Evolutionary conservation across 2,113 vertebrate genomes (phyloP).

Genomic region (human): DNA sequence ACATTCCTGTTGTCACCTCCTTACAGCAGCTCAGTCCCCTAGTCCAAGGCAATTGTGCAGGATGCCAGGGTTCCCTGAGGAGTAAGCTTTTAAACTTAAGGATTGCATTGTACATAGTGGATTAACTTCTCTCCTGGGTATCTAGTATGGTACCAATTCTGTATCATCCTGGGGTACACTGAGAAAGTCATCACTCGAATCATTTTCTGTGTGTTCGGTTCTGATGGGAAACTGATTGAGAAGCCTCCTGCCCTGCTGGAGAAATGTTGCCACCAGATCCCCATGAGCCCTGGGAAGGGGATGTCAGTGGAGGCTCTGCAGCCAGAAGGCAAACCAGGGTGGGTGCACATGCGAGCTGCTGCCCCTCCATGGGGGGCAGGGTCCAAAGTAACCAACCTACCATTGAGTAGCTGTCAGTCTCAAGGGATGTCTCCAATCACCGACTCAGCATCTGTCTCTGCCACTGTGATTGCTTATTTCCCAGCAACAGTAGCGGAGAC

Average conservation of each 20-base stretch:
- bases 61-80: not conserved
- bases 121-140: not conserved
- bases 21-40: not conserved
- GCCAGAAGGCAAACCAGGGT: not conserved
- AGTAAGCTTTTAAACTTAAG: not conserved
- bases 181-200: not conserved
- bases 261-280: not conserved
- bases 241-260: not conserved
- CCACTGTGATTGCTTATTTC: not conserved
- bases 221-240: not conserved
- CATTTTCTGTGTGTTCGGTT: not conserved
- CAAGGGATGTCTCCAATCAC: not conserved
- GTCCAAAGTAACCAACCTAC: not conserved
- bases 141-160: not conserved
- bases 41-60: not conserved
- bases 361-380: not conserved
- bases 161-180: not conserved
- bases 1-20: not conserved
- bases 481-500: not conserved
- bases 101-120: not conserved
- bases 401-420: not conserved
- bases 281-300: too few species aligned
- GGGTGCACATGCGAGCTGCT: not conserved
- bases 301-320: not conserved
- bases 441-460: not conserved